Base-by-base conservation (phyloP, 2,888 invertebrate species). In the Branchipolynoe longqiensis region DNA sequence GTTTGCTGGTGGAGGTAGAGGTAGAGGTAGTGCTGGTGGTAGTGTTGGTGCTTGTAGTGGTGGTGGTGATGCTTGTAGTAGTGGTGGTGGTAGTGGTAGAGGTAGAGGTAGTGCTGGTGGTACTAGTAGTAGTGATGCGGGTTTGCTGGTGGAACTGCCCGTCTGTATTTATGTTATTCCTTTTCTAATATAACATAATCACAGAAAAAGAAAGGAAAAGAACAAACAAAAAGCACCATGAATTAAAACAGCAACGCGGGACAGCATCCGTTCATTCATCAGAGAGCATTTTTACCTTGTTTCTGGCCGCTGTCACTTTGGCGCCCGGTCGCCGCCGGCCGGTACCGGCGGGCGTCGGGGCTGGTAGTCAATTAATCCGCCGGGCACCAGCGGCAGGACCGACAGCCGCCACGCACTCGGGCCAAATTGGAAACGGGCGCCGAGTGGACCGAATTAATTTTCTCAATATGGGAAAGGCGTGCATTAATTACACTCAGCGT, bases 391-490 rank as follows among this genome's bases (percentile, higher is more conserved):
- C 69, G 69, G 69, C 6, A 18, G 69, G 14, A 31, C 78, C 48
- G 78, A 41, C 78, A 41, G 78, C 48, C 54, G 22, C 18, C 31
- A 54, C 28, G 78, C 78, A 78, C 78, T 78, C 78, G 25, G 41
- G 48, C 78, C 48, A 78, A 48, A 78, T 78, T 78, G 78, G 78
- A 48, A 54, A 12, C 78, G 28, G 78, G 3, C 25, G 48, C 48
- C 41, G 78, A 78, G 74, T 74, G 74, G 74, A 38, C 48, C 14
- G 74, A 74, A 78, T 78, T 78, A 78, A 78, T 78, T 78, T 78
- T 78, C 78, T 78, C 78, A 78, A 78, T 25, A 78, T 78, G 48
- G 48, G 78, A 78, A 48, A 41, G 48, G 48, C 78, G 48, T 78
- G 41, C 41, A 78, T 78, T 78, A 78, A 78, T 78, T 78, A 54